Evolutionary conservation across 2,113 vertebrate species (phyloP).

Genomic region (Phrynocephalus versicolor): DNA sequence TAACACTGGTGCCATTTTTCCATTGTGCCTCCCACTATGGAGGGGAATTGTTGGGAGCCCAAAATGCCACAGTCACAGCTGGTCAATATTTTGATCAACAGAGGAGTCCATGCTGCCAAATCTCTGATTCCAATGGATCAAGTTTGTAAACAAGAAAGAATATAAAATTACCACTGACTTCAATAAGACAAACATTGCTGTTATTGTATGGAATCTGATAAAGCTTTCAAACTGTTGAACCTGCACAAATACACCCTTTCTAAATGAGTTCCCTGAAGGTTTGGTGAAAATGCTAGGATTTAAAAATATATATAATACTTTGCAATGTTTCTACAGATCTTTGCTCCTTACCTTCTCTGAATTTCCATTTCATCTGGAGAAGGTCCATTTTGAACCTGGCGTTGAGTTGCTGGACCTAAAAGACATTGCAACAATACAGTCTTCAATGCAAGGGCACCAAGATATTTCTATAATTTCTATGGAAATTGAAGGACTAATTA

Average conservation of each 20-base stretch:
- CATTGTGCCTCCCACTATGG: too few relatives aligned
- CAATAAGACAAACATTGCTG: background rate
- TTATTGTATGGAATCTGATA: background rate
- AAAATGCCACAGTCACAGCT: background rate
- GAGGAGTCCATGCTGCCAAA: background rate
- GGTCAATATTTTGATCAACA: background rate
- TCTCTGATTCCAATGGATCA: background rate
- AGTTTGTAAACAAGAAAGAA: background rate
- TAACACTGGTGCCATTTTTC: background rate
- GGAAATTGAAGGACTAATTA: background rate
- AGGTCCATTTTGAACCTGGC: conserved; percentile 92
- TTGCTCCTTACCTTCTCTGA: conserved; percentile 86
- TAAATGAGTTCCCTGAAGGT: background rate
- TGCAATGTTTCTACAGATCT: background rate
- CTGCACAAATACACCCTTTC: background rate
- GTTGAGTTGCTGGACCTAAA: conserved; percentile 89
- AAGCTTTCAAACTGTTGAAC: background rate
- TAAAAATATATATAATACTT: background rate
- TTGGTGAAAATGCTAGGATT: background rate
- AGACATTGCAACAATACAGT: conserved; percentile 46
- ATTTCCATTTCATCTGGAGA: conserved; percentile 92
- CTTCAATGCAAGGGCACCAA: conserved; percentile 4
- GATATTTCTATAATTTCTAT: background rate
- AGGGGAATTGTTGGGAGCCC: background rate
- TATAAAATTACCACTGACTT: background rate